These are phyloP conservation scores for Neolamprologus devosi DNA, from an alignment of 2,113 vertebrate species.

Conservation along the genomic window DNA sequence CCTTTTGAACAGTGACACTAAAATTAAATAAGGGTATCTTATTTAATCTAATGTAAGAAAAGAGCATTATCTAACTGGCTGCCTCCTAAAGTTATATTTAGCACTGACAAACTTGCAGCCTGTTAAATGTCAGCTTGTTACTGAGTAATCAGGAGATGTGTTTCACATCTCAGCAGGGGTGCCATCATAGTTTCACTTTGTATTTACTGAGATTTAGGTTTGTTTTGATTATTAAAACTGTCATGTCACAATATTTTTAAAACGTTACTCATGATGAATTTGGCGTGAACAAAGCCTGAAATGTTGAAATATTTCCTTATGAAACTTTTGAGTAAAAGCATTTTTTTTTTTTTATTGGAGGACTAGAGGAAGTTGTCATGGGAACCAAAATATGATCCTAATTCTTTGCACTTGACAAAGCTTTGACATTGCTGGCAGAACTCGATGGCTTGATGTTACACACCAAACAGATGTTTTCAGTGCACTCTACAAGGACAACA, in stretches of 20 bases:
- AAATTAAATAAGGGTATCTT: neutral
- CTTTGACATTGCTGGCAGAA: neutral
- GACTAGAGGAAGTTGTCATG: neutral
- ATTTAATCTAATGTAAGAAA: neutral
- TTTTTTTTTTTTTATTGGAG: neutral
- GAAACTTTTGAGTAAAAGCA: neutral
- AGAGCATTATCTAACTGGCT: neutral
- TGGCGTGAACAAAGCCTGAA: neutral
- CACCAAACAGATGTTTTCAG: neutral
- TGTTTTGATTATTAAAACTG: neutral
- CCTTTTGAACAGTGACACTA: neutral
- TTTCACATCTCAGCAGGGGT: neutral
- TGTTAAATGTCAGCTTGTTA: slow-evolving; percentile 12
- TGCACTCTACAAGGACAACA: neutral
- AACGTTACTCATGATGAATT: neutral
- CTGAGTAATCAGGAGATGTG: neutral
- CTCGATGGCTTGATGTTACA: neutral
- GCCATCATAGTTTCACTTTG: neutral
- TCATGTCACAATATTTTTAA: neutral
- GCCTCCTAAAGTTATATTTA: neutral
- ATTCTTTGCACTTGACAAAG: neutral
- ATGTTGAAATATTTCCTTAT: neutral
- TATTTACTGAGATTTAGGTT: neutral
- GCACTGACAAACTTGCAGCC: neutral
- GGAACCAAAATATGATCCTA: neutral